Percentiles rank a stretch among this genome's conserved stretches.
These are phyloP conservation scores for Zosterops hypoxanthus DNA, from an alignment of 2,113 vertebrate genomes.

Conservation along the genomic window DNA sequence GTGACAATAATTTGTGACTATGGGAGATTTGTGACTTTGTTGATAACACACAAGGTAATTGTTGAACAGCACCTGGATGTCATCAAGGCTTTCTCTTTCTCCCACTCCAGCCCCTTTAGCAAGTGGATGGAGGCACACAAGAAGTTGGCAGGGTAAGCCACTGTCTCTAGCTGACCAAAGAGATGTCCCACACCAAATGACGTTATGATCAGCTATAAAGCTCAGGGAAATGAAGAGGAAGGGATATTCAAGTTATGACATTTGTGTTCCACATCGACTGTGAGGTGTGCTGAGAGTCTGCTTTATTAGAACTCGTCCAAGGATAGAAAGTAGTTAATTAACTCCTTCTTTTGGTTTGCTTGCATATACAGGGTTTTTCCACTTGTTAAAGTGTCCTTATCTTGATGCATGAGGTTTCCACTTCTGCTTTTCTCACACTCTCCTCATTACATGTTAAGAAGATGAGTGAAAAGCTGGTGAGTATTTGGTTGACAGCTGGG, in stretches of 20 bases:
- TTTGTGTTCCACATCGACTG: neutral
- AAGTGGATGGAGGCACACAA: neutral
- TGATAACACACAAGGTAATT: neutral
- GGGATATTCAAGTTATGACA: rapidly evolving
- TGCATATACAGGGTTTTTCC: rapidly evolving
- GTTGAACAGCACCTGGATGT: neutral
- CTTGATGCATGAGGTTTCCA: neutral
- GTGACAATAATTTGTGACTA: neutral
- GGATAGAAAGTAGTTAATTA: neutral
- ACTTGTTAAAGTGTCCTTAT: neutral
- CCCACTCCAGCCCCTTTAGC: neutral
- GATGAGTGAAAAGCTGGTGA: neutral
- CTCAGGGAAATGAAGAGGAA: neutral
- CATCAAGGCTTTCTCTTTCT: neutral
- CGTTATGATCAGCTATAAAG: rapidly evolving
- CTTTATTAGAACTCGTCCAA: neutral
- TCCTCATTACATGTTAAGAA: neutral
- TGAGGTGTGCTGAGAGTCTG: neutral
- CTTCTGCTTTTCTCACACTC: neutral
- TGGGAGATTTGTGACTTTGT: neutral
- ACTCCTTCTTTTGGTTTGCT: neutral
- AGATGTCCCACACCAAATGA: neutral
- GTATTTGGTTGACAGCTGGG: neutral
- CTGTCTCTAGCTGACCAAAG: neutral
- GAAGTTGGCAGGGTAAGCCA: neutral